These are phyloP conservation scores for Hippocampus zosterae DNA, from an alignment of 2,113 vertebrate genomes.

Conservation along the genomic window DNA sequence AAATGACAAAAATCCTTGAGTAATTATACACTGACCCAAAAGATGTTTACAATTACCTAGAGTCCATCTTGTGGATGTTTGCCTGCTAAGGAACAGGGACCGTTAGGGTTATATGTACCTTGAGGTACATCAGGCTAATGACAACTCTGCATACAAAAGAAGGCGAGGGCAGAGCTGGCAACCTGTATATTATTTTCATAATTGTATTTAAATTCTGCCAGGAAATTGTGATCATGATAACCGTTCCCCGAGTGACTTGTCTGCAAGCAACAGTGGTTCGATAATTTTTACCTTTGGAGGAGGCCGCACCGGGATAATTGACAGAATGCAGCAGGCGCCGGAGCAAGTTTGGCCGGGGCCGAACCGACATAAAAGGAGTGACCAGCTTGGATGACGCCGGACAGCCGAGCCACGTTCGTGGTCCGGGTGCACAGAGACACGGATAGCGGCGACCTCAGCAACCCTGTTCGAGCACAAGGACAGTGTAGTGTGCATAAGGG, in stretches of 20 bases:
- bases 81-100: too few relatives aligned
- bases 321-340: constrained; percentile 13
- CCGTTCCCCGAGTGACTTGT: too few relatives aligned
- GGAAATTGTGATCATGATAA: not conserved
- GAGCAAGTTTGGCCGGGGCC: constrained; percentile 23
- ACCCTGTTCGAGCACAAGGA: constrained; percentile 45
- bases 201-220: too few relatives aligned
- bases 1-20: too few relatives aligned
- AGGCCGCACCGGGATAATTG: constrained; percentile 33
- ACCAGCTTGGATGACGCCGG: constrained; percentile 29
- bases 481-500: not conserved
- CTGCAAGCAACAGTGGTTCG: not conserved
- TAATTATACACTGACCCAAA: too few relatives aligned
- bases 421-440: constrained; percentile 30
- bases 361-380: constrained; percentile 6
- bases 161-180: too few relatives aligned
- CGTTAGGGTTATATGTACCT: too few relatives aligned
- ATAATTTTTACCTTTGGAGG: constrained; percentile 54
- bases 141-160: too few relatives aligned
- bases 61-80: too few relatives aligned
- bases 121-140: too few relatives aligned
- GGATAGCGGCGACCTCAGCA: constrained; percentile 60
- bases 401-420: constrained; percentile 31
- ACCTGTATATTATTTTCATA: too few relatives aligned
- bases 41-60: too few relatives aligned